Evolutionary conservation across 2,888 invertebrate species (phyloP).

Genomic region (Dromius quadrimaculatus): DNA sequence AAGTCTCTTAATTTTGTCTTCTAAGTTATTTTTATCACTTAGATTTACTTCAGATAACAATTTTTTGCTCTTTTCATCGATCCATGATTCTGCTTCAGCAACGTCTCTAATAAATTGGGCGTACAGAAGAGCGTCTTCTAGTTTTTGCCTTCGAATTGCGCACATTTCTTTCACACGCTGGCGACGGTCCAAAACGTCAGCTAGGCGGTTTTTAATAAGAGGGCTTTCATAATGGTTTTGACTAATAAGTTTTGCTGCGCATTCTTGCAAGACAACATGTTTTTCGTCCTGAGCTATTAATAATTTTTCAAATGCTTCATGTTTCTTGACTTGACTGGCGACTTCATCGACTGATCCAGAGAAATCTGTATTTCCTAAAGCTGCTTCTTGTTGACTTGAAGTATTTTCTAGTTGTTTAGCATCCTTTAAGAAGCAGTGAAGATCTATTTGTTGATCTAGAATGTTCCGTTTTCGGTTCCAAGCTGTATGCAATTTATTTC

Average conservation of each 20-base stretch:
- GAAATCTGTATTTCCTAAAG: constrained; percentile 78
- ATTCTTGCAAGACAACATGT: constrained; percentile 82
- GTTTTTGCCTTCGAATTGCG: constrained; percentile 73
- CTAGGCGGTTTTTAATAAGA: constrained; percentile 80
- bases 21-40: constrained; percentile 83
- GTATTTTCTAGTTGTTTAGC: constrained; percentile 92
- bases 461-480: constrained; percentile 93
- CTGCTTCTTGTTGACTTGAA: constrained; percentile 88
- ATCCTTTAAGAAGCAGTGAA: constrained; percentile 95
- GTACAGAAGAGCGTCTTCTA: constrained; percentile 85
- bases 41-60: constrained; percentile 82
- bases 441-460: constrained; percentile 90
- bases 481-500: constrained; percentile 82
- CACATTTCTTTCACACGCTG: constrained; percentile 77
- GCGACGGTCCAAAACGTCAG: constrained; percentile 80
- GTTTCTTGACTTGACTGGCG: constrained; percentile 89
- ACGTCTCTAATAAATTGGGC: constrained; percentile 94
- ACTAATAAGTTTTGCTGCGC: constrained; percentile 87
- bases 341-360: constrained; percentile 90
- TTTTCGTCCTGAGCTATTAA: constrained; percentile 91
- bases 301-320: constrained; percentile 94
- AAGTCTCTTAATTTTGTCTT: constrained; percentile 95
- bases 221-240: constrained; percentile 93
- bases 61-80: constrained; percentile 90
- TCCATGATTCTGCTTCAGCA: constrained; percentile 91